These are phyloP conservation scores for Drosophila mauritiana DNA, from an alignment of 1,140 invertebrate genomes.

Conservation along the genomic window DNA sequence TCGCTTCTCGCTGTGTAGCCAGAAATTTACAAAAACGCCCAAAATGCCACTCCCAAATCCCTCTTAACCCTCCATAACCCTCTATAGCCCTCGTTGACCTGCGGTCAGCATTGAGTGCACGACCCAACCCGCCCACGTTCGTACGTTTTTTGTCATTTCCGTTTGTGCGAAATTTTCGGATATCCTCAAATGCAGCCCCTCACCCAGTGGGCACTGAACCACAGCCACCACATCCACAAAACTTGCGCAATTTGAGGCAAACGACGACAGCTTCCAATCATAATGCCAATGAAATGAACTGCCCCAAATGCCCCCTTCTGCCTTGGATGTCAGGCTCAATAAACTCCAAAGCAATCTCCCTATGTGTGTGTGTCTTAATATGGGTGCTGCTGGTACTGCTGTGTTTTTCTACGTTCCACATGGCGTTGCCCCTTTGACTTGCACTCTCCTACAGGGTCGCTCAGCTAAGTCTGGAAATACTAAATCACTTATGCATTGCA, in stretches of 20 bases:
- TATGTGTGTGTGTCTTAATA: constrained; percentile 15
- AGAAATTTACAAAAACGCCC: not conserved
- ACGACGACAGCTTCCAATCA: constrained; percentile 63
- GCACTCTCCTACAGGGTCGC: not conserved
- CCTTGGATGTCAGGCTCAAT: constrained; percentile 25
- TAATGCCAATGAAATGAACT: constrained; percentile 73
- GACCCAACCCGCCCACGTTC: constrained; percentile 5
- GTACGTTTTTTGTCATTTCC: constrained; percentile 47
- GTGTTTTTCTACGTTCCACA: constrained; percentile 23
- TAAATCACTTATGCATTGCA: not conserved
- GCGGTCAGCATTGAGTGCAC: constrained; percentile 48
- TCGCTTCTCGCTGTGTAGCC: constrained; percentile 2
- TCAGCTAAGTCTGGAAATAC: not conserved
- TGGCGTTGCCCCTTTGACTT: constrained; percentile 4
- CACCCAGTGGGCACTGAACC: constrained; percentile 30
- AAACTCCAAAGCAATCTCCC: constrained; percentile 28
- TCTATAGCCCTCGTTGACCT: constrained; percentile 41
- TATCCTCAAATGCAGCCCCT: constrained; percentile 48
- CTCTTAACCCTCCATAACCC: constrained; percentile 24
- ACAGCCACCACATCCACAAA: constrained; percentile 23
- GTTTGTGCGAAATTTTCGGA: constrained; percentile 62
- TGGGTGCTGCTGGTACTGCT: not conserved
- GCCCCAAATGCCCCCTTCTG: constrained; percentile 2
- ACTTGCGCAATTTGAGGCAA: constrained; percentile 54
- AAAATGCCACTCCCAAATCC: not conserved